These are phyloP conservation scores for Stenoptilia bipunctidactyla DNA, from an alignment of 2,888 invertebrate species.

Conservation along the genomic window DNA sequence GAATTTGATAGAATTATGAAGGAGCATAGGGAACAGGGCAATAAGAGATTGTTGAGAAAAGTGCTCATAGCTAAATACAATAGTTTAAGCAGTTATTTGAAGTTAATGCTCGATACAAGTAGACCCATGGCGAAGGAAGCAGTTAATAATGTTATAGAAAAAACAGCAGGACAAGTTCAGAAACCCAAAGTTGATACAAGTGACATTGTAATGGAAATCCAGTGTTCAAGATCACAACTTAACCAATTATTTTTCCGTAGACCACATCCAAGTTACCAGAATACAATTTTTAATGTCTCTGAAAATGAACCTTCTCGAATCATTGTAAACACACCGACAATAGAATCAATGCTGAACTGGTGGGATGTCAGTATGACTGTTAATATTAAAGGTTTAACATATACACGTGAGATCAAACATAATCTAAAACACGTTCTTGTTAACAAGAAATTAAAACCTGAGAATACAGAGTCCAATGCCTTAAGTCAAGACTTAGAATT, in stretches of 20 bases:
- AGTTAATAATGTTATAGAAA: constrained; percentile 14
- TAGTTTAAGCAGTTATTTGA: constrained; percentile 33
- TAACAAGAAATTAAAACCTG: constrained; percentile 21
- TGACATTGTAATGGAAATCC: constrained; percentile 29
- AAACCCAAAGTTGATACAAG: constrained; percentile 8
- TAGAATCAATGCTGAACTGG: neutral
- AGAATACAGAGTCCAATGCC: neutral
- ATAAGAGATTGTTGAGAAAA: constrained; percentile 5
- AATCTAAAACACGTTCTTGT: constrained; percentile 24
- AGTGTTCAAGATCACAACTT: constrained; percentile 28
- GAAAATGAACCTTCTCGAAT: constrained; percentile 10
- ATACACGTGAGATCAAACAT: constrained; percentile 20
- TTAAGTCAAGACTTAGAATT: neutral
- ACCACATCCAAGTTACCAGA: constrained; percentile 20
- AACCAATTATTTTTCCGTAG: constrained; percentile 27
- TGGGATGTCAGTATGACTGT: constrained; percentile 14
- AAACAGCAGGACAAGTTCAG: constrained; percentile 1
- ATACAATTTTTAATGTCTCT: constrained; percentile 32
- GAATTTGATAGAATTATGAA: constrained; percentile 33
- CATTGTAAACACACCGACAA: neutral
- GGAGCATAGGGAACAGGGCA: constrained; percentile 21
- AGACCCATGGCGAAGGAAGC: constrained; percentile 24
- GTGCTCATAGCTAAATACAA: constrained; percentile 23
- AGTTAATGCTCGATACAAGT: constrained; percentile 24
- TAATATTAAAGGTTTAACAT: constrained; percentile 17